Evolutionary conservation across 2,888 invertebrate genomes (phyloP).

Genomic region (Macropis europaea): DNA sequence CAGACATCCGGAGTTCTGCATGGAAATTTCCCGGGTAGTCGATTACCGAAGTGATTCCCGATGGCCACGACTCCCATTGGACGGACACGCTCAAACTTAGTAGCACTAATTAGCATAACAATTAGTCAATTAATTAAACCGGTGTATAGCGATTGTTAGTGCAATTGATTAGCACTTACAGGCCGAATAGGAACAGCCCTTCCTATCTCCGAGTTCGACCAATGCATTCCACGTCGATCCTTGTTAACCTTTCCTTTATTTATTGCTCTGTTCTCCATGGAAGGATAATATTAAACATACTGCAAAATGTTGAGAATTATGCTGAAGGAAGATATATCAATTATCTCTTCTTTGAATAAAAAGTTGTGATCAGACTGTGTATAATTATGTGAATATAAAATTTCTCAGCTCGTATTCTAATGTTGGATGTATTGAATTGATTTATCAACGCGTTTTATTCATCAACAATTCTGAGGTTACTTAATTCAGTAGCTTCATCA

Average conservation of each 20-base stretch:
- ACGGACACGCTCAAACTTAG: slow-evolving; percentile 43
- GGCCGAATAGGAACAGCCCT: not conserved
- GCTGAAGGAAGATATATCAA: too few relatives aligned
- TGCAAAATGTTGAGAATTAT: too few relatives aligned
- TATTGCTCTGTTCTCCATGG: too few relatives aligned
- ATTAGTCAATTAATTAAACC: slow-evolving; percentile 53
- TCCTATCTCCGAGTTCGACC: not conserved
- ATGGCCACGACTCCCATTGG: slow-evolving; percentile 32
- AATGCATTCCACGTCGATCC: not conserved
- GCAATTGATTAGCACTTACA: slow-evolving; percentile 46
- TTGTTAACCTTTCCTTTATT: not conserved
- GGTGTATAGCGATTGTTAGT: slow-evolving; percentile 21
- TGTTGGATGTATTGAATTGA: too few relatives aligned
- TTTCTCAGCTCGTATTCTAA: too few relatives aligned
- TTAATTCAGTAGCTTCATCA: too few relatives aligned
- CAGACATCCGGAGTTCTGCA: slow-evolving; percentile 19
- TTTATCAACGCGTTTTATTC: too few relatives aligned
- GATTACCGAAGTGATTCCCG: slow-evolving; percentile 46
- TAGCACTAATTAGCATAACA: slow-evolving; percentile 49
- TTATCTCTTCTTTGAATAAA: too few relatives aligned
- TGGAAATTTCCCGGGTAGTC: slow-evolving; percentile 43
- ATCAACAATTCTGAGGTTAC: too few relatives aligned
- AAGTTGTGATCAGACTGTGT: too few relatives aligned
- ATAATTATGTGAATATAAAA: too few relatives aligned
- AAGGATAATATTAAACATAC: too few relatives aligned